Conservation (phyloP, 2,797 vertebrate genomes). For the Brachyalestes nurse region DNA sequence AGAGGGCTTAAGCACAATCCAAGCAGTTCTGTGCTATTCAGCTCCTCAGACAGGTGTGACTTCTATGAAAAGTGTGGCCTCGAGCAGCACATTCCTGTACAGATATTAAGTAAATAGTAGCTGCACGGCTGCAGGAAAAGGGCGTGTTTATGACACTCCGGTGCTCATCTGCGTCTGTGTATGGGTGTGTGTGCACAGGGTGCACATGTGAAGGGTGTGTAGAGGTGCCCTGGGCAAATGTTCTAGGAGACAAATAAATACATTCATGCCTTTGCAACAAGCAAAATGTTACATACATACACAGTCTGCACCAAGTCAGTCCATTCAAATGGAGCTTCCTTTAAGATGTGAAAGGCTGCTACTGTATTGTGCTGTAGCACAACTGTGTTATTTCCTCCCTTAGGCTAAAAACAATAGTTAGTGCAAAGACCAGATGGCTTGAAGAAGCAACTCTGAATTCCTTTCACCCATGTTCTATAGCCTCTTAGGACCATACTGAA, state of each 20-base stretch:
- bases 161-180: background rate
- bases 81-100: slow-evolving; percentile 41
- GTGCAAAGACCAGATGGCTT: background rate
- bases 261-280: background rate
- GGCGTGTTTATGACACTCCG: slow-evolving; percentile 11
- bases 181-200: background rate
- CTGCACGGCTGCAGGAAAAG: slow-evolving; percentile 16
- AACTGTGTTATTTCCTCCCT: slow-evolving; percentile 41
- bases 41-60: background rate
- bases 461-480: background rate
- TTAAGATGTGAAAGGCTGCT: slow-evolving; percentile 9
- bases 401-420: slow-evolving; percentile 11
- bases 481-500: background rate
- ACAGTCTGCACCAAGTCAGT: slow-evolving; percentile 6
- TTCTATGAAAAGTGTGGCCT: slow-evolving; percentile 3
- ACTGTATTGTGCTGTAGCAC: background rate
- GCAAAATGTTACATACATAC: background rate
- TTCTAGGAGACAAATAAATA: background rate
- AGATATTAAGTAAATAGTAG: slow-evolving; percentile 41
- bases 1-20: no score
- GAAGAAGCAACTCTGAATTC: background rate
- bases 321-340: slow-evolving; percentile 18
- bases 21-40: background rate
- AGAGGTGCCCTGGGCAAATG: background rate
- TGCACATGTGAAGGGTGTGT: background rate